Percentiles rank a stretch among this genome's conserved stretches.
Evolutionary conservation across 2,888 invertebrate genomes (phyloP).

Genomic region (Drosophila colorata): DNA sequence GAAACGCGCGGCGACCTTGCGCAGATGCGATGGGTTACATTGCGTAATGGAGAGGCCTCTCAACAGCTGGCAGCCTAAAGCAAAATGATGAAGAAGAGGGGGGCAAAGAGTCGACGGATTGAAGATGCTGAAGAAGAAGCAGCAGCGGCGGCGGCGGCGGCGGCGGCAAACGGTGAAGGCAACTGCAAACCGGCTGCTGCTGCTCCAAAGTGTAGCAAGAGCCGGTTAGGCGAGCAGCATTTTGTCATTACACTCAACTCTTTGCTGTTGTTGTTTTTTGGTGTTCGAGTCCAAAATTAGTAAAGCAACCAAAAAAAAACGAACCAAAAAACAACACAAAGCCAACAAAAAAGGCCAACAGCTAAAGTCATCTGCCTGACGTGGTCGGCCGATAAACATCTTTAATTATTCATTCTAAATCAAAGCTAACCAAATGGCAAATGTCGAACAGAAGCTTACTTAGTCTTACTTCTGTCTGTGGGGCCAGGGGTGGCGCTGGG

Average conservation of each 20-base stretch:
- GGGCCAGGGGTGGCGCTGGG: background rate
- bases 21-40: slow-evolving; percentile 69
- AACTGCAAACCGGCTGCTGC: slow-evolving; percentile 56
- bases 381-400: slow-evolving; percentile 58
- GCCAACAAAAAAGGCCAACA: slow-evolving; percentile 30
- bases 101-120: background rate
- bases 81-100: background rate
- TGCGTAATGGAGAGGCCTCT: slow-evolving; percentile 59
- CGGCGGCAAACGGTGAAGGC: slow-evolving; percentile 8
- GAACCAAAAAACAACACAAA: background rate
- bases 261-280: slow-evolving; percentile 7
- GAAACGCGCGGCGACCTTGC: slow-evolving; percentile 63
- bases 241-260: slow-evolving; percentile 15
- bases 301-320: background rate
- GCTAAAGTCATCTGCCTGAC: slow-evolving; percentile 45
- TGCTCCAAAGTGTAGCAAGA: slow-evolving; percentile 47
- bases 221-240: slow-evolving; percentile 64
- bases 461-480: slow-evolving; percentile 1
- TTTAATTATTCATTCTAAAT: slow-evolving; percentile 77
- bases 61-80: slow-evolving; percentile 40
- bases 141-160: slow-evolving; percentile 1
- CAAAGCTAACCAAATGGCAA: slow-evolving; percentile 64
- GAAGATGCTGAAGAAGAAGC: slow-evolving; percentile 4
- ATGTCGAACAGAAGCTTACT: slow-evolving; percentile 50
- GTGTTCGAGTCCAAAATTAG: slow-evolving; percentile 11